These are phyloP conservation scores for Harpalus rufipes DNA, from an alignment of 2,888 invertebrate genomes.

Conservation along the genomic window DNA sequence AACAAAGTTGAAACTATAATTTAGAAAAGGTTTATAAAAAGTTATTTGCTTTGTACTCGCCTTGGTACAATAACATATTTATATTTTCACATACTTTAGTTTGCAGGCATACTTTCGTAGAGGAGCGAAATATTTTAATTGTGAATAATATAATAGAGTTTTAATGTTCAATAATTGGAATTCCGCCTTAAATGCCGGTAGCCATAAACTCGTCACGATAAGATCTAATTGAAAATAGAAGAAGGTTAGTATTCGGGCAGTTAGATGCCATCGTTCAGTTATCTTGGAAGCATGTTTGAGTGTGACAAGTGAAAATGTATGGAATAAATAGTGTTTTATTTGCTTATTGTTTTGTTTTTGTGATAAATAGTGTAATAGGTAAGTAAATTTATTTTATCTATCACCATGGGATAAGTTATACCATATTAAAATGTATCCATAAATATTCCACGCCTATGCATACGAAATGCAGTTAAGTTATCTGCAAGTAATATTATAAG, in stretches of 20 bases:
- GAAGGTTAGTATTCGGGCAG: not conserved
- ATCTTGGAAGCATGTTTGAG: not conserved
- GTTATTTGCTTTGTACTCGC: too few relatives aligned
- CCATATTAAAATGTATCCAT: too few relatives aligned
- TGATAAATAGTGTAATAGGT: not conserved
- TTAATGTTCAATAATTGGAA: not conserved
- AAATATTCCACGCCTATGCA: too few relatives aligned
- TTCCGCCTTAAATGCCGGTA: not conserved
- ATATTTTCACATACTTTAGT: too few relatives aligned
- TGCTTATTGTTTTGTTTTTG: not conserved
- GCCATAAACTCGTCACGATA: not conserved
- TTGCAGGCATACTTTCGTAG: too few relatives aligned
- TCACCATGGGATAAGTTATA: not conserved
- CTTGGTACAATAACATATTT: too few relatives aligned
- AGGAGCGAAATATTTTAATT: too few relatives aligned
- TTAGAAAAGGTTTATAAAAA: too few relatives aligned
- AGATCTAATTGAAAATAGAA: not conserved
- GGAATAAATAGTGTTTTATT: not conserved
- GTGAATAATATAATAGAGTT: conserved; percentile 1
- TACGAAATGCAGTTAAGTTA: too few relatives aligned
- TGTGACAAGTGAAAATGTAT: not conserved
- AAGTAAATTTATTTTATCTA: not conserved
- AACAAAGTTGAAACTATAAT: too few relatives aligned
- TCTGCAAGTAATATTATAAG: too few relatives aligned
- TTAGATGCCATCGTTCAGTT: not conserved